phyloP scores from a whole-genome alignment of 2,888 invertebrate species.

The Tillus elongatus region DNA sequence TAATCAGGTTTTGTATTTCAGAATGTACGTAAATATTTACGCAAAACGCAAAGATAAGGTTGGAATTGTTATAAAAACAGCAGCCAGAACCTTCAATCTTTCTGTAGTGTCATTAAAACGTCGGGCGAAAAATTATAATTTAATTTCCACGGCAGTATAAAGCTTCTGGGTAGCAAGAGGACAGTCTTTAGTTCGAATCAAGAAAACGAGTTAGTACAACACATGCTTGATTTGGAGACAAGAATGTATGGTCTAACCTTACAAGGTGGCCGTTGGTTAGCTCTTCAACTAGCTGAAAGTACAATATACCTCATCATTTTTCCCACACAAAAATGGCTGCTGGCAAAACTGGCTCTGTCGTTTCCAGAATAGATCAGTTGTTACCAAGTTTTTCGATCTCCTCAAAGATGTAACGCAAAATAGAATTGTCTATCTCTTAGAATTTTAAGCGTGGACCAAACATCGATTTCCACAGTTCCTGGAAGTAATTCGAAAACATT shows the following conservation, averaged over 20 bases:
- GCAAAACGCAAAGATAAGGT: too few species aligned
- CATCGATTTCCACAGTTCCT: conserved; percentile 21
- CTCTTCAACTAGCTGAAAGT: conserved; percentile 18
- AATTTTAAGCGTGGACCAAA: conserved; percentile 16
- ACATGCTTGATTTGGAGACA: conserved; percentile 17
- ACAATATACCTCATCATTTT: conserved; percentile 19
- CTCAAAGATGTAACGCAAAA: background rate
- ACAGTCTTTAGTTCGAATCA: conserved; percentile 11
- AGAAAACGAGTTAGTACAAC: conserved; percentile 12
- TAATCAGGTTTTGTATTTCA: too few species aligned
- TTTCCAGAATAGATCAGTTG: conserved; percentile 16
- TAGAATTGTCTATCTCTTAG: conserved; percentile 8
- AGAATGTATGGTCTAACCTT: conserved; percentile 19
- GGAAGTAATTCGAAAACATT: conserved; percentile 24
- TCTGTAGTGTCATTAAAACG: conserved; percentile 4
- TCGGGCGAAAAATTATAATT: background rate
- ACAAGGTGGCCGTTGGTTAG: conserved; percentile 14
- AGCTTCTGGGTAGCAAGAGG: background rate
- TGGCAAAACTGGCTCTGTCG: conserved; percentile 14
- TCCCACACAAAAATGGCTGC: conserved; percentile 17
- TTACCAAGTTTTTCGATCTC: conserved; percentile 11
- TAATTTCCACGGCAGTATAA: background rate
- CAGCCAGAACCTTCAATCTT: background rate
- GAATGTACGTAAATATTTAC: too few species aligned
- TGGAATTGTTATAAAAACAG: too few species aligned